Evolutionary conservation across 1,140 invertebrate genomes (phyloP).

Genomic region (Heliothis subflexa): DNA sequence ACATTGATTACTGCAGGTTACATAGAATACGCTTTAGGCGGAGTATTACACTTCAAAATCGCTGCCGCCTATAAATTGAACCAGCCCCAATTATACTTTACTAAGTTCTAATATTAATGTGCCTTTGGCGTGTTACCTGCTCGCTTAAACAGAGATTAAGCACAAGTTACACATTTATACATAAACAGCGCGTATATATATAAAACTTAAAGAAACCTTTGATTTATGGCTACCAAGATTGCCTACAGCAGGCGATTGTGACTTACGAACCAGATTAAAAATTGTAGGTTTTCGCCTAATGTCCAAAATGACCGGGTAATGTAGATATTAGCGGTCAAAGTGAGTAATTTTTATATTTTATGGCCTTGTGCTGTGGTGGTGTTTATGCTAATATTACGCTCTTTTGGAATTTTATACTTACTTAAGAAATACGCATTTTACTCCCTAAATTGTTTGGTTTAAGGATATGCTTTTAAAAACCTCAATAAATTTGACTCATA

Average conservation of each 20-base stretch:
- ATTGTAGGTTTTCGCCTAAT: constrained; percentile 37
- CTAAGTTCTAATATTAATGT: constrained; percentile 80
- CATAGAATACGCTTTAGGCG: too few species aligned
- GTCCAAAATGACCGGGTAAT: constrained; percentile 9
- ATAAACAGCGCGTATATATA: constrained; percentile 52
- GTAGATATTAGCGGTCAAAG: constrained; percentile 9
- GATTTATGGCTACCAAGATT: constrained; percentile 49
- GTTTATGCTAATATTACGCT: background rate
- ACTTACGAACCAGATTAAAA: constrained; percentile 25
- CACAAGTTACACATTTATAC: constrained; percentile 69
- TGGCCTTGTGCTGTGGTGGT: background rate
- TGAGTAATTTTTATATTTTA: background rate
- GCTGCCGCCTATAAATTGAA: constrained; percentile 53
- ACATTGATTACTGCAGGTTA: too few species aligned
- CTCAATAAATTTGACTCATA: too few species aligned
- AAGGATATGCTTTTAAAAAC: too few species aligned
- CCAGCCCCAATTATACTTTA: constrained; percentile 59
- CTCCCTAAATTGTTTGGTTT: background rate
- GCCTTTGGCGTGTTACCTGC: constrained; percentile 72
- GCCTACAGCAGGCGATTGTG: constrained; percentile 26
- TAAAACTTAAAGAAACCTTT: constrained; percentile 52
- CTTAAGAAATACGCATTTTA: background rate
- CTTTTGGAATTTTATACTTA: background rate
- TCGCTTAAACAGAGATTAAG: constrained; percentile 74
- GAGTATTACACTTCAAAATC: constrained; percentile 25